These are phyloP conservation scores for Lepisosteus oculatus DNA, from an alignment of 2,113 vertebrate species.

Conservation along the genomic window DNA sequence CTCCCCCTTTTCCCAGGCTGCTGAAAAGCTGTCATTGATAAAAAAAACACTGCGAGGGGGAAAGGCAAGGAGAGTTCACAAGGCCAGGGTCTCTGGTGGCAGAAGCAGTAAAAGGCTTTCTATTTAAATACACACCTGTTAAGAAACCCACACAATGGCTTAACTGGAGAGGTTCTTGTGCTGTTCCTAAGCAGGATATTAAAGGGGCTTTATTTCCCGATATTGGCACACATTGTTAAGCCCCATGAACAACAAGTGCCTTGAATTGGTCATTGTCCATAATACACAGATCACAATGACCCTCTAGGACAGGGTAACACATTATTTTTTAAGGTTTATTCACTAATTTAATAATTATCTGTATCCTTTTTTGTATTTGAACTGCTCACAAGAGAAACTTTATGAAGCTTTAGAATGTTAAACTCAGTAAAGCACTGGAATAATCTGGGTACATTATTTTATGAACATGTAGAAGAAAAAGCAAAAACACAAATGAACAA, in stretches of 20 bases:
- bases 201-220: slow-evolving; percentile 53
- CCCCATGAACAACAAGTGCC: not conserved
- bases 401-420: no score
- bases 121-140: slow-evolving; percentile 73
- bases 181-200: slow-evolving; percentile 45
- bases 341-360: no score
- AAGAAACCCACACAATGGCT: slow-evolving; percentile 58
- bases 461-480: no score
- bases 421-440: no score
- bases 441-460: no score
- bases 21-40: slow-evolving; percentile 80
- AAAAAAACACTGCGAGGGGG: slow-evolving; percentile 60
- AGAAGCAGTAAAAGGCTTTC: slow-evolving; percentile 63
- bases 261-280: slow-evolving; percentile 10
- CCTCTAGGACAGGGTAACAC: no score
- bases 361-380: no score
- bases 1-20: slow-evolving; percentile 58
- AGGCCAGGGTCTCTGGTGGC: slow-evolving; percentile 60
- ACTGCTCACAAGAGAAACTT: no score
- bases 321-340: no score
- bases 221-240: slow-evolving; percentile 43
- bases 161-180: slow-evolving; percentile 56
- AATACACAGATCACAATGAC: not conserved
- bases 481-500: no score
- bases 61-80: slow-evolving; percentile 62